Base-by-base conservation (phyloP, 2,113 vertebrate species). In the Carettochelys insculpta region DNA sequence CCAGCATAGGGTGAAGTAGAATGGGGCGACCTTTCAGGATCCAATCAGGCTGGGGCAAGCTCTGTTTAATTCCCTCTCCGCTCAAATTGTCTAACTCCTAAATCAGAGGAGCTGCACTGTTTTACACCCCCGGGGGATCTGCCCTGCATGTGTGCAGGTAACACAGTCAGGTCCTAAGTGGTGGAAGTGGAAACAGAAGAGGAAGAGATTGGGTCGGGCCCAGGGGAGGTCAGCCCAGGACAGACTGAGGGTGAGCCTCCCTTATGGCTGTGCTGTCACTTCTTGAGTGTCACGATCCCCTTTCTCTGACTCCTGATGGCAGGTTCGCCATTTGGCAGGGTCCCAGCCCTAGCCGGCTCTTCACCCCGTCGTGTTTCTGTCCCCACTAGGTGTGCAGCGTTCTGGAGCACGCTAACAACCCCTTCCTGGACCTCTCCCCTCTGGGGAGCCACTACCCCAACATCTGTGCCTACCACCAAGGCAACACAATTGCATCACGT, bases 381-480 rank as follows among this genome's bases (percentile, higher is more conserved):
- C 17, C 83, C n/a, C 25, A 2, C 0, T 90, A 99, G 99, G 94
- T 99, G 79, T 98, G 98, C 89, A 97, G 56, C 41, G 97, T 93
- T 1, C 97, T 99, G 97, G 98, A 99, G 89, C 94, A 93, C 45
- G 98, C 98, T 8, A 95, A 92, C 1, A 82, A 88, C 17, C 98
- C 98, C 0, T 6, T 94, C 68, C 97, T 99, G 71, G 90, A 95
- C 12, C 98, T 99, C 58, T 92, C 92, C 58, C 98, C 96, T 3
- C 83, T 98, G 77, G 95, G 95, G 8, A 98, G 97, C 94, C 96
- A 95, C 20, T 97, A 97, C 90, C 53, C 96, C n/a, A 61, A 97
- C 65, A 10, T 99, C 85, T 93, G 79, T 8, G 93, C 98, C 89
- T 99, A 98, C 80, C 22, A 95, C 50, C 99, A 99, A 96, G 99